Percentiles rank a stretch among this genome's conserved stretches.
Evolutionary conservation across 92 coral and sea anemone genomes (phyloP).

Genomic region (Diadumene lineata): DNA sequence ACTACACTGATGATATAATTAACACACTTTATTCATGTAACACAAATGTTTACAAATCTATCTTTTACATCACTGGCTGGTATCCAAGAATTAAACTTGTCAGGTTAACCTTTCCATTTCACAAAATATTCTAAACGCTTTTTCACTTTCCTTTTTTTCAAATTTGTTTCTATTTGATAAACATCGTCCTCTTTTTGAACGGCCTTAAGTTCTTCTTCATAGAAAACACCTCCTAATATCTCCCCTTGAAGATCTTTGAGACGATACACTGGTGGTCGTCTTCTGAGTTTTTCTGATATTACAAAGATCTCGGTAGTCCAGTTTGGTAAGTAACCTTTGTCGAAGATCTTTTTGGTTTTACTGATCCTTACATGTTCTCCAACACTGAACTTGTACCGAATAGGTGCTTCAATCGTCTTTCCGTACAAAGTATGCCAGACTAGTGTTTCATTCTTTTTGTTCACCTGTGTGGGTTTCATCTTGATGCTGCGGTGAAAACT

Average conservation of each 20-base stretch:
- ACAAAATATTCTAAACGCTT: constrained; percentile 47
- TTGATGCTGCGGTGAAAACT: constrained; percentile 42
- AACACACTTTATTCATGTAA: background rate
- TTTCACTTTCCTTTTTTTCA: constrained; percentile 37
- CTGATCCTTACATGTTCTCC: constrained; percentile 45
- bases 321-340: constrained; percentile 39
- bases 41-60: too few species aligned
- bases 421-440: constrained; percentile 54
- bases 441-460: constrained; percentile 26
- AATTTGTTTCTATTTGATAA: constrained; percentile 29
- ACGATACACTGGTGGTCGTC: constrained; percentile 38
- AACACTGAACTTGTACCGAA: constrained; percentile 26
- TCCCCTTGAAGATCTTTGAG: constrained; percentile 46
- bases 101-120: constrained; percentile 48
- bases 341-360: constrained; percentile 28
- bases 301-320: constrained; percentile 40
- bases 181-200: constrained; percentile 38
- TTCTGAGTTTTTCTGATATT: constrained; percentile 18
- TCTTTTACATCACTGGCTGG: constrained; percentile 34
- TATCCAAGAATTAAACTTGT: constrained; percentile 50
- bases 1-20: background rate
- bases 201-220: constrained; percentile 43
- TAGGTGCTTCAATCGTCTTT: background rate
- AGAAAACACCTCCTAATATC: constrained; percentile 35
- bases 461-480: constrained; percentile 37